These are phyloP conservation scores for Diadegma fenestrale DNA, from an alignment of 2,888 invertebrate species.

Conservation along the genomic window DNA sequence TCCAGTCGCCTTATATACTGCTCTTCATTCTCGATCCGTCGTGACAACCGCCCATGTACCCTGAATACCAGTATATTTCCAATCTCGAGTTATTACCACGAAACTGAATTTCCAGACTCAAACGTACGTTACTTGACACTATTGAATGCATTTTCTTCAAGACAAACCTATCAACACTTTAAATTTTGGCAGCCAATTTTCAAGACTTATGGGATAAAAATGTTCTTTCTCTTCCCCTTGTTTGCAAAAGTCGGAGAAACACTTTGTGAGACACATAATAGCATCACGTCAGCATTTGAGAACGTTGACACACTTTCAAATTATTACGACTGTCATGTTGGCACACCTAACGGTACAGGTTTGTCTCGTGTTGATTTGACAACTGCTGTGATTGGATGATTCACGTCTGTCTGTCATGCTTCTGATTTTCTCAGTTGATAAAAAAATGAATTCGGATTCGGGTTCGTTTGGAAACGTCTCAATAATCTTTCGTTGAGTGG, in stretches of 20 bases:
- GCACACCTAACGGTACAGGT: not conserved
- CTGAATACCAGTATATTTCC: slow-evolving; percentile 8
- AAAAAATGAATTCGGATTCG: slow-evolving; percentile 79
- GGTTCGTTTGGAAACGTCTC: slow-evolving; percentile 79
- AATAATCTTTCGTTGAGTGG: slow-evolving; percentile 75
- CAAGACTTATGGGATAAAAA: not conserved
- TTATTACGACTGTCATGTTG: not conserved
- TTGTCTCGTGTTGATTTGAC: not conserved
- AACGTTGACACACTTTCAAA: not conserved
- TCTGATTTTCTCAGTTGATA: slow-evolving; percentile 61
- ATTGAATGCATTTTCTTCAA: not conserved
- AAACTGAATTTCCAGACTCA: not conserved
- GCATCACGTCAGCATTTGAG: not conserved
- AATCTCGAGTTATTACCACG: slow-evolving; percentile 25
- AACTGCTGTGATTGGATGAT: not conserved
- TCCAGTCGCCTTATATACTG: slow-evolving; percentile 34
- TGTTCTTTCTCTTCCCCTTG: not conserved
- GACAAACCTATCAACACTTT: not conserved
- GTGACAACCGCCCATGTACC: slow-evolving; percentile 40
- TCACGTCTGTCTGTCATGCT: not conserved
- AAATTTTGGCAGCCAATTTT: not conserved
- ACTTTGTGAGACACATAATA: not conserved
- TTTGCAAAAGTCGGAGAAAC: not conserved
- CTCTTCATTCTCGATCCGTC: slow-evolving; percentile 59
- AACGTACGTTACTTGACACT: not conserved